phyloP scores from a whole-genome alignment of 35 echinoderm and acorn worm species.

The Ophiothrix spiculata region DNA sequence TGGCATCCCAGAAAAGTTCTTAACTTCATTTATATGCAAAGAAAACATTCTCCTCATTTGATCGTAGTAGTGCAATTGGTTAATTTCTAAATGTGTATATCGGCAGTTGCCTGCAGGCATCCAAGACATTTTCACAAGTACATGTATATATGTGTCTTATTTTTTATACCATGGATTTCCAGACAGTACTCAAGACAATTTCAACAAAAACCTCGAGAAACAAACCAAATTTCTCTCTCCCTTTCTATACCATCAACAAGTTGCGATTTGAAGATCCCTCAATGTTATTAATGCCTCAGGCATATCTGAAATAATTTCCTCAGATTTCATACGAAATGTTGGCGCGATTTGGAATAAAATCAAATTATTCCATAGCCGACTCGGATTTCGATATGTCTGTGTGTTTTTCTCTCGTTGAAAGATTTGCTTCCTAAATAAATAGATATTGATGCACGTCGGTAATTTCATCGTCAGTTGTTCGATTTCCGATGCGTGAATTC shows the following conservation, averaged over 20 bases:
- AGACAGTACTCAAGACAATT: neutral
- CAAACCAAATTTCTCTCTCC: neutral
- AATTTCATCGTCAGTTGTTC: slow-evolving; percentile 6
- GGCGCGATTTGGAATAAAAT: neutral
- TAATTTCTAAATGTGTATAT: too few species aligned
- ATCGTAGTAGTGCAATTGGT: too few species aligned
- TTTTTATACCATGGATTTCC: neutral
- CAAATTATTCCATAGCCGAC: neutral
- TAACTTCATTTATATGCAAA: slow-evolving; percentile 11
- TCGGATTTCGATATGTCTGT: slow-evolving; percentile 5
- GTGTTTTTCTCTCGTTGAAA: slow-evolving; percentile 1
- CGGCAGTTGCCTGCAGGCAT: too few species aligned
- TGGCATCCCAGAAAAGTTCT: neutral
- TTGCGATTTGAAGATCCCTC: too few species aligned
- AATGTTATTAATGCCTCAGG: neutral
- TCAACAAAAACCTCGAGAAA: neutral
- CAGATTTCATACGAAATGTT: slow-evolving; percentile 11
- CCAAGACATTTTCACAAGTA: too few species aligned
- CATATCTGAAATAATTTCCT: neutral
- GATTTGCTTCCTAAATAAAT: slow-evolving; percentile 14
- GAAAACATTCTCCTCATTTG: neutral
- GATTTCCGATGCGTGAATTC: slow-evolving; percentile 4
- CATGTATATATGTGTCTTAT: too few species aligned
- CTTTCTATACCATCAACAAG: neutral
- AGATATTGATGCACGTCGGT: neutral